A percentile compares a stretch with the other conserved stretches of the same genome.
These are phyloP conservation scores for Drepanosiphum platanoidis DNA, from an alignment of 2,888 invertebrate genomes.

Conservation along the genomic window DNA sequence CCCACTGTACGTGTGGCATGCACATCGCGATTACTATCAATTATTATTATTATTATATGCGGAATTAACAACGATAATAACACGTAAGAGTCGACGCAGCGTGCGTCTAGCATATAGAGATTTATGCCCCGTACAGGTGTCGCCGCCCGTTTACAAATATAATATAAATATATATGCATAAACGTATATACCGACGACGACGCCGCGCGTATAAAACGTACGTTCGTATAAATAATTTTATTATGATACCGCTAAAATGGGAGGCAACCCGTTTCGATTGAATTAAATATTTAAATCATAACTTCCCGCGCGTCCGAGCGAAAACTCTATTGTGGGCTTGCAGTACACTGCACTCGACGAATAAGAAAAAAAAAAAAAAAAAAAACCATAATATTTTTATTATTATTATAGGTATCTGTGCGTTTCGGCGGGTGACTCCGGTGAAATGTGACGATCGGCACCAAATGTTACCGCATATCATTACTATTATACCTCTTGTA, in stretches of 20 bases:
- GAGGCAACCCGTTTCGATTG: conserved; percentile 23
- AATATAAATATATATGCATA: not conserved
- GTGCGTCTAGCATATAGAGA: not conserved
- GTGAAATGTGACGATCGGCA: not conserved
- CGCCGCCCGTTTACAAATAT: not conserved
- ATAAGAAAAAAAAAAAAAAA: not conserved
- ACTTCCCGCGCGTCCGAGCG: conserved; percentile 17
- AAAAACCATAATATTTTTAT: not conserved
- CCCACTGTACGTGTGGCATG: conserved; percentile 26
- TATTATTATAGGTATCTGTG: not conserved
- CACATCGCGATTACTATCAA: conserved; percentile 41
- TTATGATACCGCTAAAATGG: conserved; percentile 19
- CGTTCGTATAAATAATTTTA: not conserved
- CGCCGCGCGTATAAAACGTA: not conserved
- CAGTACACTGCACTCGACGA: not conserved
- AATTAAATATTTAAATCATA: conserved; percentile 42
- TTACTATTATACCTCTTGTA: not conserved
- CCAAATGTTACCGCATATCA: not conserved
- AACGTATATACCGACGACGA: not conserved
- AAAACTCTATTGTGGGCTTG: conserved; percentile 17
- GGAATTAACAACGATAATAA: conserved; percentile 48
- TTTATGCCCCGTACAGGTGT: not conserved
- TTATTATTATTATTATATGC: conserved; percentile 7
- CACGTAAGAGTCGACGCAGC: conserved; percentile 31
- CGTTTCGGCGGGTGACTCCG: not conserved